phyloP scores from a whole-genome alignment of 2,113 vertebrate species.

The Tetrax tetrax region DNA sequence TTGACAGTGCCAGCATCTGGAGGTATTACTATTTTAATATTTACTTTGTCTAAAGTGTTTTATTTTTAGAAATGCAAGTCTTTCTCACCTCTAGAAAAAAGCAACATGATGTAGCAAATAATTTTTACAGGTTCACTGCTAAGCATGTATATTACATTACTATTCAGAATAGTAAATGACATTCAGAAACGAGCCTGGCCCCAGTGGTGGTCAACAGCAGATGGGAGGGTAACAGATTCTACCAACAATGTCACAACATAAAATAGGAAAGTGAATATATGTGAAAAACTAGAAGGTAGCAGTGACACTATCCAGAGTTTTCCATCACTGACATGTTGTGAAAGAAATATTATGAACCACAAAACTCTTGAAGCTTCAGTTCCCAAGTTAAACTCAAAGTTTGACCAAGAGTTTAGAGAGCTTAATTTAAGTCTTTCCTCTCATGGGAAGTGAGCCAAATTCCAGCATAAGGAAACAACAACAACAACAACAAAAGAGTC shows the following conservation, averaged over 20 bases:
- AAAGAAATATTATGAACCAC: background rate
- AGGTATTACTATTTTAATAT: slow-evolving; percentile 44
- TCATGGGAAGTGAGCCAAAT: background rate
- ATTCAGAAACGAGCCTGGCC: slow-evolving; percentile 2
- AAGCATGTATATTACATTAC: background rate
- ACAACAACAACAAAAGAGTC: background rate
- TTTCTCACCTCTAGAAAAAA: background rate
- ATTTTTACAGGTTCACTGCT: slow-evolving; percentile 24
- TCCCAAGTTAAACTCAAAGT: background rate
- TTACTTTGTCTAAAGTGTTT: background rate
- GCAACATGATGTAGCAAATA: background rate
- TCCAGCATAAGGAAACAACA: background rate
- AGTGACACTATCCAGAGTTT: background rate
- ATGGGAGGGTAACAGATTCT: slow-evolving; percentile 40
- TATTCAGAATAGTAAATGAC: slow-evolving; percentile 30
- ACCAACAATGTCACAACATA: background rate
- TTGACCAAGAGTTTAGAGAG: background rate
- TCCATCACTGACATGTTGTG: background rate
- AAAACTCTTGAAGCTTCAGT: background rate
- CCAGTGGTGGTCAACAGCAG: slow-evolving; percentile 27
- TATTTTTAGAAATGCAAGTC: background rate
- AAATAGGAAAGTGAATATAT: background rate
- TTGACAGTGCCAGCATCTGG: slow-evolving; percentile 5
- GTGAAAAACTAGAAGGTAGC: background rate
- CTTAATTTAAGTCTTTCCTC: background rate